Base-by-base conservation (phyloP, 2,113 vertebrate species). In the Alethe diademata region DNA sequence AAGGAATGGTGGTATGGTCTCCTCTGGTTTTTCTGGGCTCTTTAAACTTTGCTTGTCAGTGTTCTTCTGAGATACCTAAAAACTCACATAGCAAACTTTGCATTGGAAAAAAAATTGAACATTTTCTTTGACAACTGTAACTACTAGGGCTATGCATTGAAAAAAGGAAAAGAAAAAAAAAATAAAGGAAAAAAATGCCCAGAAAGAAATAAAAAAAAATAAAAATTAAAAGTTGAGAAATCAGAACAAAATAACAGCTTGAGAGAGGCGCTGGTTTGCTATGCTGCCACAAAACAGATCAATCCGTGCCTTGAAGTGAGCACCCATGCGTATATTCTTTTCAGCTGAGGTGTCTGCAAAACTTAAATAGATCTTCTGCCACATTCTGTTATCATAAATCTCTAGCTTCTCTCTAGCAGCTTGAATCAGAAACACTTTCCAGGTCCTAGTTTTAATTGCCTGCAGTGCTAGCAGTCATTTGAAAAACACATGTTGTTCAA, bases 281-380 rank as follows among this genome's bases (percentile, higher is more conserved):
- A 78, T 53, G 57, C 84, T 89, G 48, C 76, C 73, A 65, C 45
- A 72, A 72, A 93, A 80, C 61, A 91, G 86, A 95, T 93, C 95
- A 95, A 89, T 93, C 57, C 62, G 9, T 82, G 87, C 94, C 94
- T 93, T 95, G 93, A 95, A 97, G 93, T 91, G 87, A 95, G 94
- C 91, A 94, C 78, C 78, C 53, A 18, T 74, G 83, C n/a, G 48
- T 94, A 51, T 65, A 91, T 82, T 86, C 73, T 75, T 82, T 91
- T 91, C 80, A 92, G 65, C 61, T 87, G 88, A 95, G 84, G 36
- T 80, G 70, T 85, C 78, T 93, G 62, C 48, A 89, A 50, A 95
- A 61, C 80, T 85, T 81, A 78, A 93, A 91, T 38, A 89, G 47
- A 93, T 70, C 72, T 83, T 83, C 64, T 90, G 87, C 70, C 45